Base-by-base conservation (phyloP, 2,888 invertebrate genomes). In the Orchestes rusci region DNA sequence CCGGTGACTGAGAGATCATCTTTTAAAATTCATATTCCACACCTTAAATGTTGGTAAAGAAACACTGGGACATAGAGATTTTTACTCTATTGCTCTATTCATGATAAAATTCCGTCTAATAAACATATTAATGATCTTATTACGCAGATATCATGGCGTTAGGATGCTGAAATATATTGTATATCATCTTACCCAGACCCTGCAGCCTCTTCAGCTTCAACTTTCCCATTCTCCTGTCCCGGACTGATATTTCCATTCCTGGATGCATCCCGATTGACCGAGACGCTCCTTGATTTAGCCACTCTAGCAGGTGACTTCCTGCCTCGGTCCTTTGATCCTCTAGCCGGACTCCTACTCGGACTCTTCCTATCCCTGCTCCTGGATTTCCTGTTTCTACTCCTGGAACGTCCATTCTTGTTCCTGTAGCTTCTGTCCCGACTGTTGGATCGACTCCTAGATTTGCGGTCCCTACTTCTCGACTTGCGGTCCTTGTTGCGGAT, bases 161-260 rank as follows among this genome's bases (percentile, higher is more conserved):
- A n/a, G n/a, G n/a, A n/a, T n/a, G n/a, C n/a, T n/a, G n/a, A n/a
- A n/a, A n/a, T n/a, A n/a, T n/a, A n/a, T n/a, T n/a, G n/a, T n/a
- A n/a, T n/a, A n/a, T n/a, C n/a, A n/a, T n/a, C n/a, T n/a, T n/a
- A n/a, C n/a, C n/a, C n/a, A n/a, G n/a, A n/a, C n/a, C n/a, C 12
- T 32, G 13, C 38, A 38, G 17, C 15, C 3, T 23, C 8, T 27
- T 41, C 40, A 19, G 45, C 19, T 16, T 46, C 39, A 27, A 19
- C 39, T 13, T 32, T 28, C 28, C 36, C 46, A 20, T 46, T 50
- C 19, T 46, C 54, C 12, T 55, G 50, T 34, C 51, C 56, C 2
- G 65, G 66, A 52, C 66, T 67, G 37, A 61, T 62, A 51, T 63
- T 66, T 16, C 70, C 70, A 44, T 68, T 68, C 43, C 62, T 65